Evolutionary conservation across 1,140 invertebrate species (phyloP).

Genomic region (Brachystomella parvula): DNA sequence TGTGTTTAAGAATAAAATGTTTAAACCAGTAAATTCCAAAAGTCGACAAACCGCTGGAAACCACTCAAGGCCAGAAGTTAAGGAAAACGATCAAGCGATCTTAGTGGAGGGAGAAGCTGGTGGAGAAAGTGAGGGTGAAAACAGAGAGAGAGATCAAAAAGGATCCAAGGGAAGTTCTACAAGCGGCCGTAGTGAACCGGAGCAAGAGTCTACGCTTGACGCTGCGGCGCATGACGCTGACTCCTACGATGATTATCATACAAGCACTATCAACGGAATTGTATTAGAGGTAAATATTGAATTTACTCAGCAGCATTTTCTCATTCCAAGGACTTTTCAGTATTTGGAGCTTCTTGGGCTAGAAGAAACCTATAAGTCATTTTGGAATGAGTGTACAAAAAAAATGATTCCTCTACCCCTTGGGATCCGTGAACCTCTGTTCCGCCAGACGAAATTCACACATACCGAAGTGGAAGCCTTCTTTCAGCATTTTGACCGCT

Average conservation of each 20-base stretch:
- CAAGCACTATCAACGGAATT: not conserved
- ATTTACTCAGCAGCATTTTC: not conserved
- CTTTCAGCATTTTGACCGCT: not conserved
- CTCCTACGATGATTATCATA: not conserved
- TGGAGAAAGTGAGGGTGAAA: not conserved
- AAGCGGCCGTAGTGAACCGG: too few relatives aligned
- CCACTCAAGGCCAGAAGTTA: not conserved
- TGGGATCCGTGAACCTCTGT: not conserved
- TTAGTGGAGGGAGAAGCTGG: not conserved
- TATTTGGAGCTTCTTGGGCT: slow-evolving; percentile 3
- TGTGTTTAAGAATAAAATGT: not conserved
- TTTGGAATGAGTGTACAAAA: not conserved
- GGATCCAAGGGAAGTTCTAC: too few relatives aligned
- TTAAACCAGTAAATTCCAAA: not conserved
- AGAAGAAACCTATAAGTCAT: not conserved
- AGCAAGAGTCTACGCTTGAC: not conserved
- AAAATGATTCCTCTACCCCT: not conserved
- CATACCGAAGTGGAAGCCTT: not conserved
- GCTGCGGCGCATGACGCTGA: not conserved
- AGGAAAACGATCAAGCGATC: not conserved
- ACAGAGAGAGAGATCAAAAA: not conserved
- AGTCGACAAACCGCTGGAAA: not conserved
- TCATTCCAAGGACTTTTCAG: not conserved
- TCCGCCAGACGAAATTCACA: not conserved
- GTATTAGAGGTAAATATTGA: not conserved